These are phyloP conservation scores for Notoglanidium macrostoma DNA, from an alignment of 2,797 vertebrate genomes.

Conservation along the genomic window DNA sequence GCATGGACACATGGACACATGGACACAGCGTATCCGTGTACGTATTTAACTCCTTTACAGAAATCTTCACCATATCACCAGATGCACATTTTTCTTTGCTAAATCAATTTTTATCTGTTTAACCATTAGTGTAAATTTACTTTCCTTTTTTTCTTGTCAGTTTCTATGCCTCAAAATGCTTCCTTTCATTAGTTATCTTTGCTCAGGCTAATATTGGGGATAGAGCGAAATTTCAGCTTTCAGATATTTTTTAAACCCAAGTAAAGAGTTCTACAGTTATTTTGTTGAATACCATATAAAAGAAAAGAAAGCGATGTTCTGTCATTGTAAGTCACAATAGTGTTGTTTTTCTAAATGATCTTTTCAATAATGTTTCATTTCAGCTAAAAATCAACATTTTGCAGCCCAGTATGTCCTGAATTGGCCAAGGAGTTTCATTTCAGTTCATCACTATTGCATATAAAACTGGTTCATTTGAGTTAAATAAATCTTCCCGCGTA, in stretches of 20 bases:
- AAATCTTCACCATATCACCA: neutral
- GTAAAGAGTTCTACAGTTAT: no score
- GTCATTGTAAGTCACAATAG: neutral
- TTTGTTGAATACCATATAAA: no score
- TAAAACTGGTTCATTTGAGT: neutral
- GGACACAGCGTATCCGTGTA: no score
- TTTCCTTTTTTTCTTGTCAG: neutral
- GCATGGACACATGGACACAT: no score
- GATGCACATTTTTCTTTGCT: neutral
- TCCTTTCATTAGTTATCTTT: no score
- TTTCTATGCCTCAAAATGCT: neutral
- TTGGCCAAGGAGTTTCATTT: neutral
- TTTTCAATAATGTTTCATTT: neutral
- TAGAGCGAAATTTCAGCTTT: no score
- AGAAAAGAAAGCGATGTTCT: neutral
- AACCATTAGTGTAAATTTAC: neutral
- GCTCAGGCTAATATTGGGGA: neutral
- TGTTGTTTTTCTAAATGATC: neutral
- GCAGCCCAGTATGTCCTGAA: neutral
- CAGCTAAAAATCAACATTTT: neutral
- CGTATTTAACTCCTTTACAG: no score
- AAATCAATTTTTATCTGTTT: neutral
- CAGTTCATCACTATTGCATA: neutral
- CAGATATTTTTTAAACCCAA: neutral
- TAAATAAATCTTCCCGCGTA: no score